Base-by-base conservation (phyloP, 92 coral and sea anemone genomes). In the Zoanthus gigantus region DNA sequence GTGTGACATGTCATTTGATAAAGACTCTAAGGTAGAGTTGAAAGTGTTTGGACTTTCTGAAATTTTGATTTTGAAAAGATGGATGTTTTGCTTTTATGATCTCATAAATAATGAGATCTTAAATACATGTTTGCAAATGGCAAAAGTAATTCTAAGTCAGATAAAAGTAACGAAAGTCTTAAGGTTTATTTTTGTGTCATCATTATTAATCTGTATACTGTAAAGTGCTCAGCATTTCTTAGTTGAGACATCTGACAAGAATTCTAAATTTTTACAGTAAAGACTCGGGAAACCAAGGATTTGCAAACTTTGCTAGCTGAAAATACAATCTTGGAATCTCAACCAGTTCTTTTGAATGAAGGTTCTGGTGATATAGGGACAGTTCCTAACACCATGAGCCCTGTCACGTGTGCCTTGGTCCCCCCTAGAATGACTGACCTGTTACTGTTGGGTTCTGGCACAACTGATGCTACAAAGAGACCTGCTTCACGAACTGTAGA, bases 341-440 rank as follows among this genome's bases (percentile, higher is more conserved):
- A 10, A 18, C 53, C 28, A 68, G 66, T 48, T 71, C 14, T 52
- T 37, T 18, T 44, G 0, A 81, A 63, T 46, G 13, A 11, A 10
- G 16, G 63, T 7, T 65, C 23, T 68, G 44, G 75, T 48, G 10
- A 71, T 46, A 31, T 5, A 16, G 45, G 18, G 14, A 11, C 61
- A 3, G 37, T 29, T 42, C 45, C 14, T 18, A 7, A 44, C 13
- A 14, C 76, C 5, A 9, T 56, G 23, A 9, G 47, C n/a, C 61
- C 85, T 63, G 42, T 44, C 47, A 45, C 56, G 16, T 17, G 16
- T n/a, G 58, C 85, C 46, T 14, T 6, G 65, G 66, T 80, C 42
- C 94, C 96, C 48, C 77, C 86, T 50, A 91, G 79, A 74, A 95
- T 97, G 99, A 97, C 99, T 29, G 99, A 97, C 66, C 98, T 97